Conservation (phyloP, 2,888 invertebrate species). For the Chloroclysta siterata region DNA sequence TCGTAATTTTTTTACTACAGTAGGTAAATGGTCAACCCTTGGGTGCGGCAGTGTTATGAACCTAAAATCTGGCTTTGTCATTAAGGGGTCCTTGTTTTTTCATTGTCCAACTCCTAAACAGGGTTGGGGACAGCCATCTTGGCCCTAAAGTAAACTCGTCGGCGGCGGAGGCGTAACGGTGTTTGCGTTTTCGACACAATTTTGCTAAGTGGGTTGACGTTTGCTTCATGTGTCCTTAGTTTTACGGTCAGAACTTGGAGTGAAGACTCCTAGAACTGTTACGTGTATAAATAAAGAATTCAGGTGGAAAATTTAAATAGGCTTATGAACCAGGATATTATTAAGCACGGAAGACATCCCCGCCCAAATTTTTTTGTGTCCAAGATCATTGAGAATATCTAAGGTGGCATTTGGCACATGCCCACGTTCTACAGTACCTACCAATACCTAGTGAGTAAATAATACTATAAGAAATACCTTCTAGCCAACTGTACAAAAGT, state of each 20-base stretch:
- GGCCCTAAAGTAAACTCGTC: conserved; percentile 62
- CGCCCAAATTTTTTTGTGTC: neutral
- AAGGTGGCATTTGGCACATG: too few relatives aligned
- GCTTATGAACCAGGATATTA: neutral
- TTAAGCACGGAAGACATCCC: neutral
- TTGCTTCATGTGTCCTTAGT: conserved; percentile 40
- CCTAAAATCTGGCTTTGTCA: conserved; percentile 60
- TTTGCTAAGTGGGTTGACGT: conserved; percentile 48
- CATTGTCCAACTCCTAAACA: conserved; percentile 60
- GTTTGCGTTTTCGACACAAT: conserved; percentile 59
- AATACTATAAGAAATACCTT: too few relatives aligned
- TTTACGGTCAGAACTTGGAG: conserved; percentile 34
- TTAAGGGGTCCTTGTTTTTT: conserved; percentile 62
- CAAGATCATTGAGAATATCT: too few relatives aligned
- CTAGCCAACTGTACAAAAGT: too few relatives aligned
- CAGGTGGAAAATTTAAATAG: neutral
- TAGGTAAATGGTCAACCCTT: conserved; percentile 42
- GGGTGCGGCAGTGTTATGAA: conserved; percentile 53
- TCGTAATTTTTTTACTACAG: conserved; percentile 35
- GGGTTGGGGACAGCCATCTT: conserved; percentile 53
- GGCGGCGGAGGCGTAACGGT: conserved; percentile 57
- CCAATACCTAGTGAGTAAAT: too few relatives aligned
- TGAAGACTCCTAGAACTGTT: conserved; percentile 13
- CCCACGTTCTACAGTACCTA: too few relatives aligned
- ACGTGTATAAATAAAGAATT: neutral